Evolutionary conservation across 2,888 invertebrate species (phyloP).

Genomic region (Diploptera punctata): DNA sequence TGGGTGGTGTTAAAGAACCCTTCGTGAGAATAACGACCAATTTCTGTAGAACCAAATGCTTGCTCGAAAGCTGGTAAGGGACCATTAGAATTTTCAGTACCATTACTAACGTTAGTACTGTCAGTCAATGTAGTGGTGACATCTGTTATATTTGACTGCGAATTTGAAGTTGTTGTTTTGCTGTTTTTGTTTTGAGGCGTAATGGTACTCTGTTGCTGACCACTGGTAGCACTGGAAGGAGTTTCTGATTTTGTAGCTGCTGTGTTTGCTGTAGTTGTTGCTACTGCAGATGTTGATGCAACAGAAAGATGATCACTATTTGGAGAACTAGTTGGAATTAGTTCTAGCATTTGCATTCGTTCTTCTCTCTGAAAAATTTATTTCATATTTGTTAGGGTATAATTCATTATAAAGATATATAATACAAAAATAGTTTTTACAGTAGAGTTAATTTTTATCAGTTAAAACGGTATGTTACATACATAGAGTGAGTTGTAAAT

Average conservation of each 20-base stretch:
- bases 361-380: constrained; percentile 25
- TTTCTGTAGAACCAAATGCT: constrained; percentile 85
- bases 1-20: constrained; percentile 40
- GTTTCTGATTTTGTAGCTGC: neutral
- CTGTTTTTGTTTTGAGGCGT: neutral
- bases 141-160: neutral
- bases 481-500: no score
- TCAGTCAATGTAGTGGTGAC: neutral
- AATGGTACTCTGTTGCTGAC: neutral
- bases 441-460: no score
- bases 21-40: constrained; percentile 74
- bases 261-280: neutral
- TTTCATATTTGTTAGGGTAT: no score
- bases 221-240: neutral
- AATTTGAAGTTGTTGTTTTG: neutral
- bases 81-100: neutral
- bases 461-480: no score
- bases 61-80: constrained; percentile 84
- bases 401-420: no score
- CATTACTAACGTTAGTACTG: constrained; percentile 1
- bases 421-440: no score
- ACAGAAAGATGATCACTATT: neutral
- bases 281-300: neutral
- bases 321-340: neutral
- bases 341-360: constrained; percentile 12